phyloP scores from a whole-genome alignment of 2,888 invertebrate species.

The Autographa gamma region DNA sequence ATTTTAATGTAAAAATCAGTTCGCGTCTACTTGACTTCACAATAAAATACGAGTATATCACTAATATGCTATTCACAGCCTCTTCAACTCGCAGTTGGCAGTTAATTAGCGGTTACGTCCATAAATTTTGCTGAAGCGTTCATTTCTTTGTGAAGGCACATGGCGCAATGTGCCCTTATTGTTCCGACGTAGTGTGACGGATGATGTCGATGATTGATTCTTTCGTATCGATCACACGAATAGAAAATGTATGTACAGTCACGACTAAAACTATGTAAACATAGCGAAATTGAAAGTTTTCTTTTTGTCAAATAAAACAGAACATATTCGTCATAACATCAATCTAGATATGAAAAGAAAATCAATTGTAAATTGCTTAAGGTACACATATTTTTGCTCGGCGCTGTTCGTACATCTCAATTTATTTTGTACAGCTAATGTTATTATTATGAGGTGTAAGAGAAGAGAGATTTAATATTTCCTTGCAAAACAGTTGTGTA shows the following conservation, averaged over 20 bases:
- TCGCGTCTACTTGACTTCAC: neutral
- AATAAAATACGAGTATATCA: neutral
- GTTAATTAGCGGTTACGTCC: slow-evolving; percentile 2
- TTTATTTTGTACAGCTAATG: neutral
- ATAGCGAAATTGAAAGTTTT: too few relatives aligned
- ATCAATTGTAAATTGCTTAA: too few relatives aligned
- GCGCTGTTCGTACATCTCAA: too few relatives aligned
- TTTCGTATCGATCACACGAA: neutral
- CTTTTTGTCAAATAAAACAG: too few relatives aligned
- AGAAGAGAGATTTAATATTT: too few relatives aligned
- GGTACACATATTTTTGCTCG: too few relatives aligned
- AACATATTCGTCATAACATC: too few relatives aligned
- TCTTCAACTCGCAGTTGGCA: neutral
- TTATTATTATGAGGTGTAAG: neutral
- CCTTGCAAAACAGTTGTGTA: too few relatives aligned
- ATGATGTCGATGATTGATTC: neutral
- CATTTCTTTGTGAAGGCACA: neutral
- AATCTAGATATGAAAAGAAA: too few relatives aligned
- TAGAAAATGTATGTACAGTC: neutral
- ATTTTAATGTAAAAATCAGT: too few relatives aligned
- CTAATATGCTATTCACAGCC: neutral
- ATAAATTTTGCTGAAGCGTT: neutral
- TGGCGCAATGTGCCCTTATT: slow-evolving; percentile 1
- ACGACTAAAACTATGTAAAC: too few relatives aligned
- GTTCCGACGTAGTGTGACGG: slow-evolving; percentile 1